Conservation (phyloP, 2,888 invertebrate species). For the Allolobophora icterica region DNA sequence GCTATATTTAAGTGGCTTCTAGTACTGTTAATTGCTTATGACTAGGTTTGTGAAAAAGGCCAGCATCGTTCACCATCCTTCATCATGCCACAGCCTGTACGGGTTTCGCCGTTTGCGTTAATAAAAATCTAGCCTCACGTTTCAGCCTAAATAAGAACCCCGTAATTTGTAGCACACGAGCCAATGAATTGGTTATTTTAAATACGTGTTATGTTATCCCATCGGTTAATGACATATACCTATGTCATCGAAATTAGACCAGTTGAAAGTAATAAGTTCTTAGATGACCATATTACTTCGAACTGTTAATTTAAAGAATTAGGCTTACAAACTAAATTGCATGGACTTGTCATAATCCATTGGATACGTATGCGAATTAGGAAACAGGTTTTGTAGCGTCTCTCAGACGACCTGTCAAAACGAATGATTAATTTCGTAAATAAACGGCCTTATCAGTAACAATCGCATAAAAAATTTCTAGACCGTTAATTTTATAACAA, state of each 20-base stretch:
- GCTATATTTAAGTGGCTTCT: neutral
- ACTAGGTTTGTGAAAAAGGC: neutral
- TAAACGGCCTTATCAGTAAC: too few relatives aligned
- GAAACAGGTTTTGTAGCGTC: too few relatives aligned
- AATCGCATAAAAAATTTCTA: too few relatives aligned
- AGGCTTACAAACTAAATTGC: too few relatives aligned
- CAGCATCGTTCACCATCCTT: neutral
- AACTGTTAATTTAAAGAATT: too few relatives aligned
- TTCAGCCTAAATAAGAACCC: neutral
- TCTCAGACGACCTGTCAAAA: too few relatives aligned
- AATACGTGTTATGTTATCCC: neutral
- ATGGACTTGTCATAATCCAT: too few relatives aligned
- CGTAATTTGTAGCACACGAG: too few relatives aligned
- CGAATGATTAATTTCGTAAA: too few relatives aligned
- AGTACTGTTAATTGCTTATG: neutral
- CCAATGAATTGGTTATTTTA: neutral
- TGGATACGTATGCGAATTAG: too few relatives aligned
- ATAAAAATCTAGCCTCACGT: neutral
- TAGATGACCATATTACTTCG: too few relatives aligned
- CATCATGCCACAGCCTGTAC: neutral
- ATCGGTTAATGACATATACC: neutral
- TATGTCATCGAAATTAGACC: neutral
- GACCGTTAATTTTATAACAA: too few relatives aligned
- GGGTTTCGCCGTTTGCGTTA: neutral
- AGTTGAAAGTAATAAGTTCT: neutral